Base-by-base conservation (phyloP, 2,113 vertebrate species). In the Tetraodon nigroviridis region DNA sequence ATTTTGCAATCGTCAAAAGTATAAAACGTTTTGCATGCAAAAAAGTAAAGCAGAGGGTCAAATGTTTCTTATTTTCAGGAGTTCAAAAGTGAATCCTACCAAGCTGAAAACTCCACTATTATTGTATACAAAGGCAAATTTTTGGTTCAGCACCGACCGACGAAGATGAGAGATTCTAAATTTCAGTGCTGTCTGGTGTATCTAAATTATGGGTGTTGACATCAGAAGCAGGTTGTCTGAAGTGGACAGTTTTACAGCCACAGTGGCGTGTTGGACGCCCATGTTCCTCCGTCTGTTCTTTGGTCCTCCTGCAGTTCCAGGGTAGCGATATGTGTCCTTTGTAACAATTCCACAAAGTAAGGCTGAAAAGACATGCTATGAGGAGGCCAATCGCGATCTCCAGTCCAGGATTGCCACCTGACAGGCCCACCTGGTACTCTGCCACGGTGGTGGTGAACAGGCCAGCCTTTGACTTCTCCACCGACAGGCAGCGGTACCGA, bases 311-410 rank as follows among this genome's bases (percentile, higher is more conserved):
- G 21, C 45, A 58, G 7, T 42, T 62, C 58, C 74, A 82, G 15
- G 71, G 69, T 37, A 86, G 42, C 5, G 70, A 49, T 15, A 89
- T 18, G 64, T 89, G 82, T 2, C 88, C 87, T 53, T 82, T 87
- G 75, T 61, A 85, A 61, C 88, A 47, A 64, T 88, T 93, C 90
- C 90, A 93, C 5, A 90, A 62, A 37, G n/a, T n/a, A n/a, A 91
- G 76, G 16, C 0, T 67, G 37, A 81, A 19, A 45, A 92, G 70
- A 29, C 58, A 20, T 46, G 90, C 11, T 0, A 66, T 48, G 22
- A 91, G 82, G 0, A 83, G 5, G 3, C 51, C 77, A 0, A 83
- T 50, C 0, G 51, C 0, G 13, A 69, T 47, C 56, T 86, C 63
- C 29, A 88, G 78, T 46, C 56, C 55, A 6, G 78, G 22, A 10